phyloP scores from a whole-genome alignment of 1,140 invertebrate genomes.

The Dreissena polymorpha region DNA sequence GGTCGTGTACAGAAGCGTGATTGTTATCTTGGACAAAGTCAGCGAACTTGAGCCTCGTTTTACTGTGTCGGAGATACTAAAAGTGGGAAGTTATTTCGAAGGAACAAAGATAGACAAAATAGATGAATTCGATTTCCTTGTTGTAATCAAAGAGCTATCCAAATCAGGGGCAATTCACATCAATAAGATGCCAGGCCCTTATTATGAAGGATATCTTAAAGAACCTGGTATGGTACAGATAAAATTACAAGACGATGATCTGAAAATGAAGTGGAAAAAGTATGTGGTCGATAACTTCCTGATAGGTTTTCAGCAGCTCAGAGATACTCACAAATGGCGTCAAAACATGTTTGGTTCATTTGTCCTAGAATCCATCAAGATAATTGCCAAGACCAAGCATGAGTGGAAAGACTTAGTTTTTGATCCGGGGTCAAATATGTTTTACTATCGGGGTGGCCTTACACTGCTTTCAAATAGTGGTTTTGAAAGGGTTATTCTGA shows the following conservation, averaged over 20 bases:
- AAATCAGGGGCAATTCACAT: not conserved
- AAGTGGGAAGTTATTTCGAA: conserved; percentile 10
- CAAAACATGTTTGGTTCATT: not conserved
- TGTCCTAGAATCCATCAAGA: not conserved
- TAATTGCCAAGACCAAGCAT: not conserved
- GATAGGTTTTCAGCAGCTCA: not conserved
- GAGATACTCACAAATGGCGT: not conserved
- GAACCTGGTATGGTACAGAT: not conserved
- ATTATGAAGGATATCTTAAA: not conserved
- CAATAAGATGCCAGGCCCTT: not conserved
- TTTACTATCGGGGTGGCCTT: not conserved
- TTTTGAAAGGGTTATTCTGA: not conserved
- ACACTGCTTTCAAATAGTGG: not conserved
- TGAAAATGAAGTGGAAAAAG: not conserved
- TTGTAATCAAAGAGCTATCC: not conserved
- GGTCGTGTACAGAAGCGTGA: no score
- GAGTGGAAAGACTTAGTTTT: not conserved
- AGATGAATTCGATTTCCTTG: conserved; percentile 20
- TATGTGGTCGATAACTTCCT: not conserved
- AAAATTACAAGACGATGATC: not conserved
- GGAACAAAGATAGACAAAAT: not conserved
- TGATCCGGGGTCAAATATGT: not conserved
- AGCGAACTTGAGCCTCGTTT: not conserved
- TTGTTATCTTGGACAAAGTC: not conserved
- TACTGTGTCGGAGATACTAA: conserved; percentile 1